Evolutionary conservation across 2,888 invertebrate genomes (phyloP).

Genomic region (Allygus modestus): DNA sequence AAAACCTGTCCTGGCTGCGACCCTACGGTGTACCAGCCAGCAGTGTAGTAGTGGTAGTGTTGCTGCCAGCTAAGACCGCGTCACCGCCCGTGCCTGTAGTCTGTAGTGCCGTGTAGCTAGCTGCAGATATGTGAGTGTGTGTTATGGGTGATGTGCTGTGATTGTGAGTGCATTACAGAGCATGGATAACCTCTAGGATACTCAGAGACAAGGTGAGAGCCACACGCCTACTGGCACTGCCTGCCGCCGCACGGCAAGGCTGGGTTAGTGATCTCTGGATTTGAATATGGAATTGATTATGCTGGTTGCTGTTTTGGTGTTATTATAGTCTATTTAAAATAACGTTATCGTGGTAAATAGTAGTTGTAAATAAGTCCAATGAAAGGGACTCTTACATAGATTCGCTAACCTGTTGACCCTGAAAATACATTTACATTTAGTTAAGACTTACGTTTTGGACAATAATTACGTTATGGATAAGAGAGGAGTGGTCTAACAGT

Average conservation of each 20-base stretch:
- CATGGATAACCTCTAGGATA: conserved; percentile 38
- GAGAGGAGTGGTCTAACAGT: too few relatives aligned
- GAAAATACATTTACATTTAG: too few relatives aligned
- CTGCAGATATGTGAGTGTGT: conserved; percentile 19
- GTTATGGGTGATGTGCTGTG: conserved; percentile 25
- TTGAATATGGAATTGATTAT: conserved; percentile 14
- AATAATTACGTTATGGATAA: too few relatives aligned
- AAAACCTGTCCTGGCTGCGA: conserved; percentile 52
- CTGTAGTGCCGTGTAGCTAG: conserved; percentile 26
- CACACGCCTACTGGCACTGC: too few relatives aligned
- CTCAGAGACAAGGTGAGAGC: background rate
- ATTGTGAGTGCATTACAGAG: conserved; percentile 9
- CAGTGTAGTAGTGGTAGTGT: conserved; percentile 20
- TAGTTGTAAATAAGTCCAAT: background rate
- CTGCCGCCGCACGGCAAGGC: background rate
- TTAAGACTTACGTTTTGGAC: too few relatives aligned
- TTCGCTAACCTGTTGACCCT: too few relatives aligned
- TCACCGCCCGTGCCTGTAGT: conserved; percentile 14
- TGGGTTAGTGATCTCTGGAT: background rate
- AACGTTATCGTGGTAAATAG: background rate
- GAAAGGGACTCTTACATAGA: too few relatives aligned
- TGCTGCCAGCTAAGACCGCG: background rate
- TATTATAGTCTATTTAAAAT: background rate
- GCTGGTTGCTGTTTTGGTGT: background rate
- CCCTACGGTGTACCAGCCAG: background rate